A percentile compares a stretch with the other conserved stretches of the same genome.
Evolutionary conservation across 1,140 invertebrate species (phyloP).

Genomic region (Eriosoma lanigerum): DNA sequence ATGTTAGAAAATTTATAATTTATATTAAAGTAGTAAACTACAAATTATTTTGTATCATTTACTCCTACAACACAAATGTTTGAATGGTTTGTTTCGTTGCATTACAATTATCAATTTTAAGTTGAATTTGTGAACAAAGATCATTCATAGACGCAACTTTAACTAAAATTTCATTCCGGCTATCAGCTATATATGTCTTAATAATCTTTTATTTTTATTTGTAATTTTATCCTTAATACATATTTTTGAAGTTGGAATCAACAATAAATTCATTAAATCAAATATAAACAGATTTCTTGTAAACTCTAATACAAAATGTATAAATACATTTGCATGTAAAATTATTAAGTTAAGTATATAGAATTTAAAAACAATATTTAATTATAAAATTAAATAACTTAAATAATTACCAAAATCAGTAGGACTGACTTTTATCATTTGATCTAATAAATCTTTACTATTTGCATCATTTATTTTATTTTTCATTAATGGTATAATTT

Average conservation of each 20-base stretch:
- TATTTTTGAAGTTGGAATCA: background rate
- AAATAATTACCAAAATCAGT: background rate
- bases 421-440: background rate
- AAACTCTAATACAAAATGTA: no score
- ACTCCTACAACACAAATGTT: background rate
- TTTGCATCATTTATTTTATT: background rate
- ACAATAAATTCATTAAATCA: background rate
- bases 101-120: background rate
- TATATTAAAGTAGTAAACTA: background rate
- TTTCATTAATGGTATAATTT: slow-evolving; percentile 1
- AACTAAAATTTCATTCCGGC: background rate
- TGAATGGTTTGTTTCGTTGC: background rate
- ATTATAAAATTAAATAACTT: background rate
- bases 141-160: background rate
- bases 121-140: background rate
- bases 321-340: no score
- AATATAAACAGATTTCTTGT: background rate
- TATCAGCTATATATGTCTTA: background rate
- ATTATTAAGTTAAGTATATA: background rate
- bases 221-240: background rate
- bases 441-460: background rate
- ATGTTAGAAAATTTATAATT: background rate
- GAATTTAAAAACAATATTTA: background rate
- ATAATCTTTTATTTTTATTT: background rate
- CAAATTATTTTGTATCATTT: background rate